Evolutionary conservation across 2,113 vertebrate genomes (phyloP), one percentile per base, ranked within the genome.

Genomic region (Atrichornis clamosus): DNA sequence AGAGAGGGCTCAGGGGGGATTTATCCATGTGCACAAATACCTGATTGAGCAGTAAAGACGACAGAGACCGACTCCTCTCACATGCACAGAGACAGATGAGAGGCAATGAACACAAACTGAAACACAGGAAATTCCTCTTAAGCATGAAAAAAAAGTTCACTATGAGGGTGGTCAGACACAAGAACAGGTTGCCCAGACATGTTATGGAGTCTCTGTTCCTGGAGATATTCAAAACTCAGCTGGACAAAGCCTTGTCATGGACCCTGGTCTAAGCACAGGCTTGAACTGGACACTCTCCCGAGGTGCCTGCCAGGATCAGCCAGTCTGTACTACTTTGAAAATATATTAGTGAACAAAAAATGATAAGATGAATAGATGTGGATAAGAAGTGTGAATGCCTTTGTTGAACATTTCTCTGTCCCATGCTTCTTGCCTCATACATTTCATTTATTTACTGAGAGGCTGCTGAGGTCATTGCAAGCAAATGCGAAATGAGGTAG

Each of bases 101-200:
- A 50, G 35, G 39, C 26, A 68, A 13, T 7, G 15, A 22, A 19
- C 9, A 28, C 15, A 58, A 76, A 69, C 4, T 47, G 52, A 88
- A 90, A 59, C 11, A 58, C 8, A 15, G 13, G 26, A 37, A 82
- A 63, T 55, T 60, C 17, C 13, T 28, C 8, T 30, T 39, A 42
- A 65, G 23, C 5, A 15, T 35, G 13, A 18, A 23, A 27, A 76
- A n/a, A 47, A 46, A 19, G 12, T 50, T 75, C 15, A 21, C 35
- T 39, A 1, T 1, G 12, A 11, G 46, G 6, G 3, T 52, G 7
- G 3, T 78, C 14, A 3, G 12, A 26, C 37, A 53, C 7, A 52
- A 56, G 50, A 37, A 22, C 2, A 37, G n/a, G 7, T 27, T 56
- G 7, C 41, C 20, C 37, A 77, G 77, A 35, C 26, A 22, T 24